Conservation (phyloP, 2,888 invertebrate genomes). For the Papilio protenor region DNA sequence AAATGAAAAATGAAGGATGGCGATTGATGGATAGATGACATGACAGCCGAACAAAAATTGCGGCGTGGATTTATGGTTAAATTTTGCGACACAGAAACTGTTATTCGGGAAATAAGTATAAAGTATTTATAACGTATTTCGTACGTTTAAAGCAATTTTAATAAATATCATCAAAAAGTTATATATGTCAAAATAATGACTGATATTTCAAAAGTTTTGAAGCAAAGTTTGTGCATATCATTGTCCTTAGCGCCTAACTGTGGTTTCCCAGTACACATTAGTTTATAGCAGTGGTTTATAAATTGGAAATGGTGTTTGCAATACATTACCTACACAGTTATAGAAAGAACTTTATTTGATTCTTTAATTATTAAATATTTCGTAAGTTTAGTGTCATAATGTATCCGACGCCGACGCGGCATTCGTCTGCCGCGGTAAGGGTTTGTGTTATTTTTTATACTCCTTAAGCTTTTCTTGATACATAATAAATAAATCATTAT, state of each 20-base stretch:
- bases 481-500: not conserved
- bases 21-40: conserved; percentile 58
- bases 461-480: conserved; percentile 41
- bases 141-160: conserved; percentile 41
- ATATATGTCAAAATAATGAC: conserved; percentile 73
- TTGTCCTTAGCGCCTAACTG: conserved; percentile 75
- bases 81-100: conserved; percentile 64
- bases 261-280: conserved; percentile 68
- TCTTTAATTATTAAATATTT: conserved; percentile 54
- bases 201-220: conserved; percentile 76
- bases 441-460: conserved; percentile 69
- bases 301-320: conserved; percentile 71
- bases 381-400: conserved; percentile 69
- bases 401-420: conserved; percentile 91
- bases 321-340: conserved; percentile 65
- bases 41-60: conserved; percentile 76
- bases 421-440: conserved; percentile 91
- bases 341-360: conserved; percentile 74
- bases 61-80: conserved; percentile 81
- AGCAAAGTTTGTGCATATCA: conserved; percentile 82
- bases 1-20: conserved; percentile 20
- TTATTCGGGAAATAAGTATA: conserved; percentile 54
- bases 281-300: conserved; percentile 73
- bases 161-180: conserved; percentile 54
- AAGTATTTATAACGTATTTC: conserved; percentile 37